Conservation (phyloP, 2,888 invertebrate genomes). For the Drosophila hamatofila region DNA sequence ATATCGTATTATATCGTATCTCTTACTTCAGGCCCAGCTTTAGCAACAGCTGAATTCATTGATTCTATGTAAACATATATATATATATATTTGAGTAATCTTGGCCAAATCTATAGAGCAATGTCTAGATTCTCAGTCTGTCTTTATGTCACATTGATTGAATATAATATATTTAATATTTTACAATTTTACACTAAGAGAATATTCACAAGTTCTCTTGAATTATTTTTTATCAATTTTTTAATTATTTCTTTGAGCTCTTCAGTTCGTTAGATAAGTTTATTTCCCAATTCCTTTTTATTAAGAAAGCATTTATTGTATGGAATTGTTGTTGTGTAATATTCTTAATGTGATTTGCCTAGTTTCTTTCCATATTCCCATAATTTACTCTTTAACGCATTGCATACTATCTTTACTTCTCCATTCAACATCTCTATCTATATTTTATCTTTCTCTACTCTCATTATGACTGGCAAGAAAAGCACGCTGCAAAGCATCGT, state of each 20-base stretch:
- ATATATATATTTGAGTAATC: too few species aligned
- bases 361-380: not conserved
- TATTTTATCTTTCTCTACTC: slow-evolving; percentile 11
- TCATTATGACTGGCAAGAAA: slow-evolving; percentile 81
- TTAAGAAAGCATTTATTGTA: not conserved
- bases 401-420: not conserved
- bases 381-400: not conserved
- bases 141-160: not conserved
- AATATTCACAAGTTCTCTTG: not conserved
- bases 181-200: too few species aligned
- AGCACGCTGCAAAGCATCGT: slow-evolving; percentile 75
- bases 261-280: not conserved
- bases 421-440: slow-evolving; percentile 13
- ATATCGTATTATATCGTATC: too few species aligned
- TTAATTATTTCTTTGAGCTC: not conserved
- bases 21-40: not conserved
- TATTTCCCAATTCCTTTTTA: not conserved
- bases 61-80: too few species aligned
- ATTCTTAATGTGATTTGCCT: too few species aligned
- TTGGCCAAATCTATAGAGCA: too few species aligned
- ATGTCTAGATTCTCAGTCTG: not conserved
- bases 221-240: not conserved
- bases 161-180: too few species aligned
- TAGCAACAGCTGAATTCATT: not conserved
- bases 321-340: too few species aligned